Base-by-base conservation (phyloP, 2,888 invertebrate species). In the Carabus problematicus region DNA sequence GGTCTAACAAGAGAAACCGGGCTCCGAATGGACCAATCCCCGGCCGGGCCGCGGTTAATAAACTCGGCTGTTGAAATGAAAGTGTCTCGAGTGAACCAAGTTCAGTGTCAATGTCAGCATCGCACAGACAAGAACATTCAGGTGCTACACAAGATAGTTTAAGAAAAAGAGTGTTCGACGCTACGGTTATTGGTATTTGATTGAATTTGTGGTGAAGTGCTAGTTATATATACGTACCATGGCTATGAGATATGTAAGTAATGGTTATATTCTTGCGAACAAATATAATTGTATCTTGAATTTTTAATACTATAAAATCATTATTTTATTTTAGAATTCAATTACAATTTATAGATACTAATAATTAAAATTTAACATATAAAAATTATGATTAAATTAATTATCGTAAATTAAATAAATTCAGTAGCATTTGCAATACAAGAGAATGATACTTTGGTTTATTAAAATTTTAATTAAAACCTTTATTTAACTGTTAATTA, bases 21-120 rank as follows among this genome's bases (percentile, higher is more conserved):
- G 3, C 6, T 14, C 19, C 16, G 6, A 12, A 3, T 52, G 52
- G 16, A 52, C 52, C 52, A 52, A 52, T 52, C 52, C 14, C 52
- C 14, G 9, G 18, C 2, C 52, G 1, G 52, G 6, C n/a, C n/a
- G 8, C 16, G 19, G 52, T 52, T n/a, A 16, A 18, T 52, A 52
- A 52, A 52, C 52, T 52, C 14, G 14, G 12, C 73, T 75, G 77
- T 78, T 79, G 79, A 81, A 80, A 79, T 74, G 79, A 79, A 80
- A 79, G 79, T 77, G 75, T 74, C 71, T 72, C 66, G 72, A 75
- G 75, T 62, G 74, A 77, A 76, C 14, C 56, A 69, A 69, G 69
- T 76, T 76, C 80, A 80, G 79, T 80, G 77, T 76, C 79, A 79
- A 78, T 78, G 78, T 77, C 77, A 77, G 74, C 71, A 72, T 71